Evolutionary conservation across 2,888 invertebrate genomes (phyloP).

Genomic region (Catonia carolina): DNA sequence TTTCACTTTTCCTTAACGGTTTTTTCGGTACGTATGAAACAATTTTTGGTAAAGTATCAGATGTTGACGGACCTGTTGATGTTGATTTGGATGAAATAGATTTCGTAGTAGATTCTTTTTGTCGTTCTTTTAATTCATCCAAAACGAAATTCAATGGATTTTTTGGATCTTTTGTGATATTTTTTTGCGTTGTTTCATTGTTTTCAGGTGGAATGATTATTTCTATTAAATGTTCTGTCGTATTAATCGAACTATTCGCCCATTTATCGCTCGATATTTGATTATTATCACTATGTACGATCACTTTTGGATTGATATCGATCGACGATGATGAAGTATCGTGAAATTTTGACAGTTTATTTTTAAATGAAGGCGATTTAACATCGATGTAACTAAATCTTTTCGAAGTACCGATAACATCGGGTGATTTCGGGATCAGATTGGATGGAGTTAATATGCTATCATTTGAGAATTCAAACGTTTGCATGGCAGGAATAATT

Average conservation of each 20-base stretch:
- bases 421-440: constrained; percentile 17
- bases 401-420: constrained; percentile 10
- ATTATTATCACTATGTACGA: constrained; percentile 22
- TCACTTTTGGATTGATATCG: constrained; percentile 19
- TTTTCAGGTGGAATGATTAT: constrained; percentile 28
- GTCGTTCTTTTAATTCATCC: constrained; percentile 2
- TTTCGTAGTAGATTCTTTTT: constrained; percentile 22
- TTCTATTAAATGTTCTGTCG: constrained; percentile 29
- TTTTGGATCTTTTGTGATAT: neutral
- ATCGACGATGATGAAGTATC: constrained; percentile 19
- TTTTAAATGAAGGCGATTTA: constrained; percentile 35
- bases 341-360: constrained; percentile 29
- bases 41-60: constrained; percentile 30
- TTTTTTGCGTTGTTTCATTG: constrained; percentile 5
- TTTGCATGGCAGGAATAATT: constrained; percentile 6
- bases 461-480: neutral
- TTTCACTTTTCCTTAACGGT: constrained; percentile 21
- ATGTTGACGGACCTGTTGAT: constrained; percentile 27
- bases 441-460: constrained; percentile 2
- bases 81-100: constrained; percentile 16
- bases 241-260: constrained; percentile 19
- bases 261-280: neutral
- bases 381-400: constrained; percentile 32
- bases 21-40: constrained; percentile 33
- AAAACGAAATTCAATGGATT: neutral